A percentile compares a stretch with the other conserved stretches of the same genome.
These are phyloP conservation scores for Mylabris phalerata DNA, from an alignment of 1,140 invertebrate genomes.

Conservation along the genomic window DNA sequence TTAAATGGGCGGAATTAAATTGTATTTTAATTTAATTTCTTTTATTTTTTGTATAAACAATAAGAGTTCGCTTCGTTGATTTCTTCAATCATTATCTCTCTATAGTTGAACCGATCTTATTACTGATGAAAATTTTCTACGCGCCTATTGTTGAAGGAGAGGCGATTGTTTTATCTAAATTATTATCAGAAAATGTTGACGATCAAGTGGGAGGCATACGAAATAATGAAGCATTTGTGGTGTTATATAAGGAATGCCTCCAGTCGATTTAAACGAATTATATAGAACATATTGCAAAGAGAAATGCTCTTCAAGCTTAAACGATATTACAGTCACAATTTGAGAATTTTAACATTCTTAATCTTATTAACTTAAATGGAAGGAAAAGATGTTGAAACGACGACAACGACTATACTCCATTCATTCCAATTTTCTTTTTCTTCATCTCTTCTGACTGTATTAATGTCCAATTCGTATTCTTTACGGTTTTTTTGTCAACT, in stretches of 20 bases:
- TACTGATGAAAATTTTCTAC: slow-evolving; percentile 13
- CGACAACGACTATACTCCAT: background rate
- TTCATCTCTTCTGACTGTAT: no score
- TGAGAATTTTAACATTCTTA: slow-evolving; percentile 20
- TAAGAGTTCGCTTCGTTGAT: background rate
- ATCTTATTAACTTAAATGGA: slow-evolving; percentile 20
- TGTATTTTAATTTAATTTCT: slow-evolving; percentile 14
- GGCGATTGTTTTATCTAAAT: slow-evolving; percentile 16
- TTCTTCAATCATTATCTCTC: slow-evolving; percentile 1
- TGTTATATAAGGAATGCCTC: background rate
- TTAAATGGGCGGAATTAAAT: slow-evolving; percentile 8
- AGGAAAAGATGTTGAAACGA: background rate
- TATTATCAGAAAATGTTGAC: slow-evolving; percentile 7
- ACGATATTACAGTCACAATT: slow-evolving; percentile 20
- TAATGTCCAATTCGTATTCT: no score
- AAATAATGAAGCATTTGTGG: slow-evolving; percentile 12
- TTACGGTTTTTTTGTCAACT: no score
- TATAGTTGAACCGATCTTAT: background rate
- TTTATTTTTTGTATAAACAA: slow-evolving; percentile 5
- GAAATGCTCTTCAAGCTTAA: slow-evolving; percentile 15
- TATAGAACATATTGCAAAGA: slow-evolving; percentile 16
- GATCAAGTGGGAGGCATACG: slow-evolving; percentile 6
- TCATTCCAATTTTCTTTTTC: slow-evolving; percentile 11
- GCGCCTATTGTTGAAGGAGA: slow-evolving; percentile 2
- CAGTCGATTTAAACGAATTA: slow-evolving; percentile 13